Percentiles rank a stretch among this genome's conserved stretches.
These are phyloP conservation scores for Ptiloglossa arizonensis DNA, from an alignment of 1,140 invertebrate species.

Conservation along the genomic window DNA sequence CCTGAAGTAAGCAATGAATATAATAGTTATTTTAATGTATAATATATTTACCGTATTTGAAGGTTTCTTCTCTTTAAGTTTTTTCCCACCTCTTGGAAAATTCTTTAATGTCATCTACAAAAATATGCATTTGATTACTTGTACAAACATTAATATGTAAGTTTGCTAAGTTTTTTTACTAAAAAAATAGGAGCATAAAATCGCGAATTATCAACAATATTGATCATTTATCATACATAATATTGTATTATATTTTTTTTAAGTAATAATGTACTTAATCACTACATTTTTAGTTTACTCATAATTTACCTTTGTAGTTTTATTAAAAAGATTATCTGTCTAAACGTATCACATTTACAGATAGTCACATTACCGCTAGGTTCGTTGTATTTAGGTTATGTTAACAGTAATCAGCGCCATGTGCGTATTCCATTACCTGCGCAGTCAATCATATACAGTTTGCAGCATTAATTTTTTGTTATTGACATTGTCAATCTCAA, in stretches of 20 bases:
- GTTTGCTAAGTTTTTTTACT: not conserved
- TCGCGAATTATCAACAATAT: not conserved
- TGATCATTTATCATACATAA: not conserved
- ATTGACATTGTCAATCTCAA: not conserved
- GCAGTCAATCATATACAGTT: not conserved
- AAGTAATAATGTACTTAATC: not conserved
- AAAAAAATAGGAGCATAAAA: not conserved
- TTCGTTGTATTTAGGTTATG: slow-evolving; percentile 14
- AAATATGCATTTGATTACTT: slow-evolving; percentile 5
- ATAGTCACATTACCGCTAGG: not conserved
- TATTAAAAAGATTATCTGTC: not conserved
- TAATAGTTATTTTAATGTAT: not conserved
- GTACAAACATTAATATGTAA: too few species aligned
- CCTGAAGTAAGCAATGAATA: not conserved
- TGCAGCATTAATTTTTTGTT: not conserved
- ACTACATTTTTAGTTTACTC: not conserved
- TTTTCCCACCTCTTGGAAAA: slow-evolving; percentile 71
- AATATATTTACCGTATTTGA: slow-evolving; percentile 54
- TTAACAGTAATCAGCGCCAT: not conserved
- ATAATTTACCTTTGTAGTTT: not conserved
- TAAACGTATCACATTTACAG: not conserved
- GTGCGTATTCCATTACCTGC: not conserved
- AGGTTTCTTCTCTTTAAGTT: slow-evolving; percentile 38
- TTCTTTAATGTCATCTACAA: slow-evolving; percentile 69
- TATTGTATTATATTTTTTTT: not conserved